Conservation (phyloP, 2,113 vertebrate species). For the Varanus salvator region DNA sequence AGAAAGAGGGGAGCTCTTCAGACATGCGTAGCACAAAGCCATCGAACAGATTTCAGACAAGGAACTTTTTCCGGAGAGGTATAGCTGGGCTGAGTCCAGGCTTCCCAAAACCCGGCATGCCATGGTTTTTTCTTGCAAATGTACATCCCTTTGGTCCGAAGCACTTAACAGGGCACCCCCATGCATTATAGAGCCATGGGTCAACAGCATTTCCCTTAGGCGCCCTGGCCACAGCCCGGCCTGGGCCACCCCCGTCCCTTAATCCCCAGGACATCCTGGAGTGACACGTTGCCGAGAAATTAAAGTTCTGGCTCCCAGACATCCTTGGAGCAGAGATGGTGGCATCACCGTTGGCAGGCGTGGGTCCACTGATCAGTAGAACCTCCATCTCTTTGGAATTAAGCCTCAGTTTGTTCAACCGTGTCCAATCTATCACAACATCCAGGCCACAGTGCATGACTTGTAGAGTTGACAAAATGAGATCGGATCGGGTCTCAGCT, state of each 20-base stretch:
- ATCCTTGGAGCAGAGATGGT: too few relatives aligned
- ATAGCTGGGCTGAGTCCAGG: rapidly evolving
- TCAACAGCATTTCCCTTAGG: background rate
- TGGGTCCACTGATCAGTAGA: too few relatives aligned
- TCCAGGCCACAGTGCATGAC: too few relatives aligned
- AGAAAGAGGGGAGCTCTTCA: background rate
- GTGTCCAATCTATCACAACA: too few relatives aligned
- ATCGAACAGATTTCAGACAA: background rate
- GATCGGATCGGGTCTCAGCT: too few relatives aligned
- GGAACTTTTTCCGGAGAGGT: background rate
- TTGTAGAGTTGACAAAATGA: too few relatives aligned
- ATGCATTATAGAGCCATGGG: background rate
- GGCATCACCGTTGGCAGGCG: too few relatives aligned
- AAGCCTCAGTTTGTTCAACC: too few relatives aligned
- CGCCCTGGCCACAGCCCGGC: background rate
- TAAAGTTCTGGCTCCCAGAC: too few relatives aligned
- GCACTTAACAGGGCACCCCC: background rate
- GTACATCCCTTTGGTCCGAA: slow-evolving; percentile 37
- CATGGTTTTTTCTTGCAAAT: slow-evolving; percentile 5
- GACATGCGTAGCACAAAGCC: slow-evolving; percentile 16
- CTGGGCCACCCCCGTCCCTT: background rate
- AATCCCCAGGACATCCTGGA: background rate
- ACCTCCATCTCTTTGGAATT: too few relatives aligned
- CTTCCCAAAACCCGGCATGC: background rate
- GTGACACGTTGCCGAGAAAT: too few relatives aligned